A percentile compares a stretch with the other conserved stretches of the same genome.
Evolutionary conservation across 2,888 invertebrate species (phyloP).

Genomic region (Eurytoma adleriae): DNA sequence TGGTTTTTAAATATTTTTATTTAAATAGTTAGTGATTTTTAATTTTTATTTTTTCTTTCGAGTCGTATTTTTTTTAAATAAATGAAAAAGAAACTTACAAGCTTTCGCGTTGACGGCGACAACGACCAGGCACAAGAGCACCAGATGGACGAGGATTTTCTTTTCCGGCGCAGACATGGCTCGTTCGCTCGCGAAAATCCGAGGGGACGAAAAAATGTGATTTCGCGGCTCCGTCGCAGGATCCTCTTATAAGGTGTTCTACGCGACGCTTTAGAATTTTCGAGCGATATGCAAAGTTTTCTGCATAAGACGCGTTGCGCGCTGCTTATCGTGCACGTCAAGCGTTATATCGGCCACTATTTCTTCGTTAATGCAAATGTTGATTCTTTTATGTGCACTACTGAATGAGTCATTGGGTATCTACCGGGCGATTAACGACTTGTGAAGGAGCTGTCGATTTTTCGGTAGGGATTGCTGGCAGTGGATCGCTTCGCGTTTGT

Average conservation of each 20-base stretch:
- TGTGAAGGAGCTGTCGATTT: background rate
- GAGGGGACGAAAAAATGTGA: background rate
- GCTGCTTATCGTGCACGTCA: constrained; percentile 10
- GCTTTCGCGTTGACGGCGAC: background rate
- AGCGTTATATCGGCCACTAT: constrained; percentile 13
- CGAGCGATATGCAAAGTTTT: constrained; percentile 36
- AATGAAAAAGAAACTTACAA: constrained; percentile 25
- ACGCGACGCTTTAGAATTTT: constrained; percentile 5
- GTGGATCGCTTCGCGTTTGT: background rate
- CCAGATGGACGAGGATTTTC: background rate
- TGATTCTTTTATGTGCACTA: background rate
- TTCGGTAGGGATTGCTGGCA: background rate
- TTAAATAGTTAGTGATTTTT: background rate
- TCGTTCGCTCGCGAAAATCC: background rate
- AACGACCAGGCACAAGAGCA: background rate
- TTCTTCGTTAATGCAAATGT: background rate
- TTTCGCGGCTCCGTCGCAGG: too few species aligned
- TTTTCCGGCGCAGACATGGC: background rate
- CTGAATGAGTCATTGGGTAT: background rate
- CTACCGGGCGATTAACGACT: background rate
- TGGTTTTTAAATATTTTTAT: background rate
- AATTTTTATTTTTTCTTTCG: background rate
- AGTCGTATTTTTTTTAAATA: background rate
- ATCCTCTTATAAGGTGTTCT: constrained; percentile 33
- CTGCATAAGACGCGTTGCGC: too few species aligned